Conservation (phyloP, 2,797 vertebrate genomes). For the Galago senegalensis region DNA sequence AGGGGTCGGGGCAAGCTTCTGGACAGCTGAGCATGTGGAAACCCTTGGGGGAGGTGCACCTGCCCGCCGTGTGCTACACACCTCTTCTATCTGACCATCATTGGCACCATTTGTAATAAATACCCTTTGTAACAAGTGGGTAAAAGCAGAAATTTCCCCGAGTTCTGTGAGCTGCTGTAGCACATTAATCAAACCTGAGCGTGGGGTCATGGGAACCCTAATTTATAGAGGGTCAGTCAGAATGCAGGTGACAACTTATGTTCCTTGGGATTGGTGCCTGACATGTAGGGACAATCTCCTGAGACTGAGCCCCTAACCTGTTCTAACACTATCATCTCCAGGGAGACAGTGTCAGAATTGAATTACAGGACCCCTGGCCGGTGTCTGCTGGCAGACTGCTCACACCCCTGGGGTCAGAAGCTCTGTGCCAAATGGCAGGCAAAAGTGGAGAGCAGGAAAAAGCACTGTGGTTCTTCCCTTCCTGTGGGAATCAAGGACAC, state of each 20-base stretch:
- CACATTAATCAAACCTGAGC: not conserved
- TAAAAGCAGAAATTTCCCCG: not conserved
- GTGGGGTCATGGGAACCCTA: not conserved
- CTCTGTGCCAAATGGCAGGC: rapidly evolving
- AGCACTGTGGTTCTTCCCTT: no score
- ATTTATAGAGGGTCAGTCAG: not conserved
- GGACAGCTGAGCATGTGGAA: not conserved
- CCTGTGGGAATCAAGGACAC: not conserved
- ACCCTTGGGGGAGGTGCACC: rapidly evolving
- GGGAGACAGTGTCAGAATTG: not conserved
- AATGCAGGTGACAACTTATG: not conserved
- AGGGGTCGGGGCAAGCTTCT: not conserved
- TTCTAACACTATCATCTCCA: not conserved
- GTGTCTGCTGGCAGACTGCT: not conserved
- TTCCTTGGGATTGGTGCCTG: no score
- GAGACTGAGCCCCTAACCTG: not conserved
- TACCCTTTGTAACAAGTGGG: no score
- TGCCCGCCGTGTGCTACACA: rapidly evolving
- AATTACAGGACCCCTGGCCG: not conserved
- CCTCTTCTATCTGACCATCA: not conserved
- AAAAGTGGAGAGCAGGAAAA: not conserved
- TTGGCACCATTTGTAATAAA: no score
- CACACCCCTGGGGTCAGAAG: not conserved
- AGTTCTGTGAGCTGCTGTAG: not conserved
- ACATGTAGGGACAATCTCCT: no score